Evolutionary conservation across 1,140 invertebrate genomes (phyloP), one percentile per base, ranked within the genome.

Genomic region (Drosophila pectinifera): DNA sequence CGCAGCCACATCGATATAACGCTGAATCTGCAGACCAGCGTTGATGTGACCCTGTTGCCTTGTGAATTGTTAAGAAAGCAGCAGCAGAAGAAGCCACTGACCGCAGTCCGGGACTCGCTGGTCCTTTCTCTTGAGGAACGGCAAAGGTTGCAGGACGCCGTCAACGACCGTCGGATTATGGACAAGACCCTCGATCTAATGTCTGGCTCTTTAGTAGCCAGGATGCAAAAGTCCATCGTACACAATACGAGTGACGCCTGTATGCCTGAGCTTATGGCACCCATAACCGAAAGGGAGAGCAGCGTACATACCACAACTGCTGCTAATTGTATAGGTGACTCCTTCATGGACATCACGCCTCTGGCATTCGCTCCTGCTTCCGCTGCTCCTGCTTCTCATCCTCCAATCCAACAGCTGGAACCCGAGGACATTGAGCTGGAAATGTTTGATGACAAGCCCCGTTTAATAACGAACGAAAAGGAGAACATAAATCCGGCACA

Each of bases 141-240:
- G 0, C 51, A 46, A 1, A 63, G 53, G 31, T 18, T 86, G 45
- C 57, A 67, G 51, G 45, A 61, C 54, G 22, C 46, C 14, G 4
- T 64, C 14, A 53, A 49, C 16, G 57, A 34, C 4, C 39, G 6
- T 14, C 57, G 43, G 14, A 16, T 24, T 7, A 53, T 59, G 42
- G 83, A 86, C 11, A 86, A 79, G 34, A 86, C 83, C 6, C 45
- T 83, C 10, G 84, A 86, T 45, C 59, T 86, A 1, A 42, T 86
- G 42, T 84, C 73, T 0, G 53, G 42, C 4, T n/a, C 39, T 6
- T 56, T 65, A 28, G 41, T 72, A 3, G 13, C 24, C 70, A 31
- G 49, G 13, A 14, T 7, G 4, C 57, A 45, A 46, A 58, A 4
- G 8, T 20, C 20, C 3, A 11, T 13, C 7, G 1, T 20, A 11